Conservation (phyloP, 2,113 vertebrate genomes). For the Puma concolor region DNA sequence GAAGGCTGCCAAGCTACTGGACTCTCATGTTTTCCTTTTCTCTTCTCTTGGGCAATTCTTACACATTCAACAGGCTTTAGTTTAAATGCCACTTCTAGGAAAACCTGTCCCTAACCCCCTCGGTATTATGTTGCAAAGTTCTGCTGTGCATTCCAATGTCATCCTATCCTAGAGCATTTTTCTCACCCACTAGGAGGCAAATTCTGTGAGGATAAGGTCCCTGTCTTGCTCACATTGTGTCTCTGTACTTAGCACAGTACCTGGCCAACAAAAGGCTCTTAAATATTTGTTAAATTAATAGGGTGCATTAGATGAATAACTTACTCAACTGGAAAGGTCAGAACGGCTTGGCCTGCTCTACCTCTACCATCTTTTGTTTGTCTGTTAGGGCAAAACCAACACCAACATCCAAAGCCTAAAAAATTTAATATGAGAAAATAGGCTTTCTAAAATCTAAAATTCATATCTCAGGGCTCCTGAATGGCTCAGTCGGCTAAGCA, state of each 20-base stretch:
- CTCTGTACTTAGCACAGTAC: background rate
- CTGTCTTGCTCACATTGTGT: background rate
- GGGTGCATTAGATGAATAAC: background rate
- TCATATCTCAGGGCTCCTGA: background rate
- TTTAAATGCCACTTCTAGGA: background rate
- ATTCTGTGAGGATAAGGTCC: background rate
- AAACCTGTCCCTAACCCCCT: background rate
- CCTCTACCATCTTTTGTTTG: background rate
- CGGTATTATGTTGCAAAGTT: background rate
- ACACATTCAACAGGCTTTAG: background rate
- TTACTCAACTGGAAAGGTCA: background rate
- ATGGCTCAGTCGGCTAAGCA: too few relatives aligned
- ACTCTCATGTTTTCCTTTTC: background rate
- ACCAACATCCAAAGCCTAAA: background rate
- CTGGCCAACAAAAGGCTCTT: background rate
- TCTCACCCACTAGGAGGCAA: background rate
- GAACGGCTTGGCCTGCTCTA: background rate
- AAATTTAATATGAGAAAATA: constrained; percentile 5
- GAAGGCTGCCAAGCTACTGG: background rate
- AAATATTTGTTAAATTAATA: constrained; percentile 8
- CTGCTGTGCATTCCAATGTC: background rate
- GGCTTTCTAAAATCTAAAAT: constrained; percentile 16
- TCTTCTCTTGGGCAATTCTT: constrained; percentile 21
- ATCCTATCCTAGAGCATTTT: background rate
- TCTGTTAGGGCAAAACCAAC: background rate